Conservation (phyloP, 2,888 invertebrate species). For the Rhopalosiphum nymphaeae region DNA sequence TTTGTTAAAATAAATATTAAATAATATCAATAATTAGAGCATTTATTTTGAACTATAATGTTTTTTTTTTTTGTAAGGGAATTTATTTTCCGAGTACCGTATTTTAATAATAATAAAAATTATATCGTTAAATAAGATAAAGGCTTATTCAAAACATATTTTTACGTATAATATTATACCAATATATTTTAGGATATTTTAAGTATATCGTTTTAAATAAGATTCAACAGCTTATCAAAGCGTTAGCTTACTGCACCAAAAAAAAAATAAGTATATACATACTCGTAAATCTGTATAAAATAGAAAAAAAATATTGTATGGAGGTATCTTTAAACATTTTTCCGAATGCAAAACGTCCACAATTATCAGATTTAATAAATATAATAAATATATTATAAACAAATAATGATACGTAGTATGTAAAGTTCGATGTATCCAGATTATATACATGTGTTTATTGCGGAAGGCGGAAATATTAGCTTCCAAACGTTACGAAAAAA, state of each 20-base stretch:
- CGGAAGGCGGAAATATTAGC: background rate
- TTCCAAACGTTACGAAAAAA: background rate
- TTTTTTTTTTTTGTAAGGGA: too few species aligned
- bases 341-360: background rate
- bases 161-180: background rate
- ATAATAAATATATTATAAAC: background rate
- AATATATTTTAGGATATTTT: too few species aligned
- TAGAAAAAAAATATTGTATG: background rate
- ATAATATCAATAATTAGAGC: too few species aligned
- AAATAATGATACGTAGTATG: background rate
- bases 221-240: background rate
- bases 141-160: background rate
- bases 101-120: background rate
- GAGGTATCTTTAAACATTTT: background rate
- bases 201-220: background rate
- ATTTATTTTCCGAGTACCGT: too few species aligned
- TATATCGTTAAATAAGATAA: background rate
- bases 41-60: too few species aligned
- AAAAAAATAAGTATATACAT: background rate
- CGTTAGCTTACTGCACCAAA: background rate
- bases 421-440: background rate
- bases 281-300: background rate
- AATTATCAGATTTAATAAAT: background rate
- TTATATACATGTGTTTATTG: background rate
- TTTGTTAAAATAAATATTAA: too few species aligned